A percentile compares a stretch with the other conserved stretches of the same genome.
Evolutionary conservation across 2,888 invertebrate species (phyloP).

Genomic region (Arge pagana): DNA sequence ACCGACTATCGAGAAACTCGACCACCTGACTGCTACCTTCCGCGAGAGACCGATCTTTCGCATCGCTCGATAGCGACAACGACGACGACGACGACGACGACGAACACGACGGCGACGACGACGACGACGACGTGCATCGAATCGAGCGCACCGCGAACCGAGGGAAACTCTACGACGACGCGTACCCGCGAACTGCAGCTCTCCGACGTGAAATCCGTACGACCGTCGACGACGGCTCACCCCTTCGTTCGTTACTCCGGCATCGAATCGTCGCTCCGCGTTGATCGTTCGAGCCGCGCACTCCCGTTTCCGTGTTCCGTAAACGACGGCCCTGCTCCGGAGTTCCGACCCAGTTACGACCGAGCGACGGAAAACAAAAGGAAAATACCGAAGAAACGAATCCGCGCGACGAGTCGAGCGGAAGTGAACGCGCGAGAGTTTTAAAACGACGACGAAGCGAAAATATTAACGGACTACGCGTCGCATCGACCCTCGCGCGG

Average conservation of each 20-base stretch:
- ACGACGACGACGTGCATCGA: not conserved
- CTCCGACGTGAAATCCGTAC: constrained; percentile 6
- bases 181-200: not conserved
- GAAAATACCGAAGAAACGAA: no score
- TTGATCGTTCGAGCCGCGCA: not conserved
- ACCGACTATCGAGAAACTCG: constrained; percentile 31
- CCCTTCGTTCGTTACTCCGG: constrained; percentile 22
- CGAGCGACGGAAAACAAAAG: no score
- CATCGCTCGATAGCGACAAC: no score
- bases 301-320: no score
- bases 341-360: no score
- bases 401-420: no score
- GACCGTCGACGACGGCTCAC: constrained; percentile 27
- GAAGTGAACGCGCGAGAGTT: no score
- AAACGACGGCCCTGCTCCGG: no score
- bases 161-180: not conserved
- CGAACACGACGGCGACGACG: constrained; percentile 9
- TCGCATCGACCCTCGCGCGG: no score
- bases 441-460: no score
- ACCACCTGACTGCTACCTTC: constrained; percentile 33
- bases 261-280: constrained; percentile 20
- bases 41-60: constrained; percentile 1
- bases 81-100: constrained; percentile 3
- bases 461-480: no score
- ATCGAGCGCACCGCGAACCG: not conserved